phyloP scores from a whole-genome alignment of 2,888 invertebrate genomes.

The Xanthorhoe spadicearia region DNA sequence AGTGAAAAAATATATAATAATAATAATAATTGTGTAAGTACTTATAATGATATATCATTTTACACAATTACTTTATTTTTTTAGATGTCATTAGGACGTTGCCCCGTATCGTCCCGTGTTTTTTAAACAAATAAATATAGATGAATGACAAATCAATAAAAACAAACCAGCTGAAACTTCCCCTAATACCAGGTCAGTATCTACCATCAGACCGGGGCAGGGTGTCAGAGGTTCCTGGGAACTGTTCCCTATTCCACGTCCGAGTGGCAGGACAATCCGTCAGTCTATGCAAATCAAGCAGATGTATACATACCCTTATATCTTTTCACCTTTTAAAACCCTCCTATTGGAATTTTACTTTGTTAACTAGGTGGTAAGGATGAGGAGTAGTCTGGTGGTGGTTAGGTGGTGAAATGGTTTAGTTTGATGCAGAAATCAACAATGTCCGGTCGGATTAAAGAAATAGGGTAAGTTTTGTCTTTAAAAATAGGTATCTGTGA shows the following conservation, averaged over 20 bases:
- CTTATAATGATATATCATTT: too few species aligned
- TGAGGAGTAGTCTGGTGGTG: background rate
- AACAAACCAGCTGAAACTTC: slow-evolving; percentile 31
- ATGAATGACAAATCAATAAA: slow-evolving; percentile 14
- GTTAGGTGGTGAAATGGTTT: slow-evolving; percentile 14
- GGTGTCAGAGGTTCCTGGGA: slow-evolving; percentile 37
- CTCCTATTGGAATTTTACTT: slow-evolving; percentile 20
- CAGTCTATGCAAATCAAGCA: slow-evolving; percentile 70
- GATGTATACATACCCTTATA: slow-evolving; percentile 53
- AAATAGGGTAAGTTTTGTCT: slow-evolving; percentile 43
- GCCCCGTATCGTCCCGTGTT: background rate
- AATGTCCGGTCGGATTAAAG: slow-evolving; percentile 46
- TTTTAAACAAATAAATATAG: background rate
- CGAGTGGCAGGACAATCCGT: slow-evolving; percentile 71
- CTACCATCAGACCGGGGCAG: slow-evolving; percentile 29
- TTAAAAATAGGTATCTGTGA: background rate
- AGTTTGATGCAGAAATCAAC: slow-evolving; percentile 36
- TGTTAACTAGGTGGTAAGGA: slow-evolving; percentile 7
- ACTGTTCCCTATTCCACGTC: slow-evolving; percentile 12
- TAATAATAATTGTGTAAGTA: too few species aligned
- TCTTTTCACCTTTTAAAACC: background rate
- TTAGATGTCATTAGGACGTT: background rate
- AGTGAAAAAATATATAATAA: too few species aligned
- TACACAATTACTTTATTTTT: background rate
- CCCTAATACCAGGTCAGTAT: slow-evolving; percentile 39